These are phyloP conservation scores for Drosophila serrata DNA, from an alignment of 1,140 invertebrate genomes.

Conservation along the genomic window DNA sequence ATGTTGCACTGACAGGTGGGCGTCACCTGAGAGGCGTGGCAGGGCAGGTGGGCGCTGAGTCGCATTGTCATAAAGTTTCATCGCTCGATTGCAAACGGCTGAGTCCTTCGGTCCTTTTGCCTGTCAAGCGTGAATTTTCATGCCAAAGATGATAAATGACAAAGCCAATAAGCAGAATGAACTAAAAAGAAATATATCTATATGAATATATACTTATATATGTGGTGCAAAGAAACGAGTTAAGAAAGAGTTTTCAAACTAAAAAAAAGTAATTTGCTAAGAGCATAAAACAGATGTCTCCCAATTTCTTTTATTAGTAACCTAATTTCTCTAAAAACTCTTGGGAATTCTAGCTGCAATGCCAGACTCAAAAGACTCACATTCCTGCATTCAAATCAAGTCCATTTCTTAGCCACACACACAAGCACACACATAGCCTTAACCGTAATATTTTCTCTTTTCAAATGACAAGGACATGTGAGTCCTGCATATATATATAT, in stretches of 20 bases:
- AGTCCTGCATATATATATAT: conserved; percentile 6
- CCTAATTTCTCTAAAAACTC: neutral
- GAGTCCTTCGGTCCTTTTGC: conserved; percentile 19
- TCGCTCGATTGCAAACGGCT: conserved; percentile 32
- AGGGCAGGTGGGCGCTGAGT: conserved; percentile 11
- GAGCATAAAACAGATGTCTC: neutral
- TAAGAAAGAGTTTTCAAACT: neutral
- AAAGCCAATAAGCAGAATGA: conserved; percentile 55
- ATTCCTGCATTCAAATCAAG: conserved; percentile 2
- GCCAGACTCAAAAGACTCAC: neutral
- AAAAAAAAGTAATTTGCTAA: conserved; percentile 4
- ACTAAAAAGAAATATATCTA: neutral
- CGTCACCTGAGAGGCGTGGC: conserved; percentile 19
- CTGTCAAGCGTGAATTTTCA: conserved; percentile 71
- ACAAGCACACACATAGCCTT: neutral
- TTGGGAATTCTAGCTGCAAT: neutral
- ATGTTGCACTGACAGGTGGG: conserved; percentile 56
- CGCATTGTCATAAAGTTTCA: conserved; percentile 77
- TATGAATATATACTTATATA: neutral
- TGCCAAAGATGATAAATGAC: conserved; percentile 66
- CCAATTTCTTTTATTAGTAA: neutral
- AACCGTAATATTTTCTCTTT: conserved; percentile 13
- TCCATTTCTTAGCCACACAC: neutral
- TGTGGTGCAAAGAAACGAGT: neutral
- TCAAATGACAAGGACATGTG: conserved; percentile 22